Evolutionary conservation across 1,140 invertebrate species (phyloP), one percentile per base, ranked within the genome.

Genomic region (Lepidurus couesii): DNA sequence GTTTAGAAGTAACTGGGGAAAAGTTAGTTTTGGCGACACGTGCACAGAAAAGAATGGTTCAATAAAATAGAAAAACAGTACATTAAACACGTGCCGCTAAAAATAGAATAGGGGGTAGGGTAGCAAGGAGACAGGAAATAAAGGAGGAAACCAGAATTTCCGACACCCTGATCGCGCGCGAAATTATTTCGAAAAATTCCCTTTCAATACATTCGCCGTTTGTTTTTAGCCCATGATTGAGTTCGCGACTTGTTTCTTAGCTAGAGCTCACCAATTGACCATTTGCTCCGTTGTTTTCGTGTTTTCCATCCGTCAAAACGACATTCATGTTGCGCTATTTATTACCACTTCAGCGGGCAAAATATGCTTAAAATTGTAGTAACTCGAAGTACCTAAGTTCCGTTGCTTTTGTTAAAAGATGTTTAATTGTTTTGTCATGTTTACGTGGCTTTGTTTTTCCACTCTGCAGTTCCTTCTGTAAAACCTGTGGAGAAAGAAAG

Each of bases 401-500:
- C 21, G 6, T 65, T 65, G 13, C 7, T 0, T 65, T 65, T 21
- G 7, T 65, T 21, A 4, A 65, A 21, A 65, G 21, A 65, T 65
- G 53, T 9, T 65, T 65, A n/a, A 65, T 65, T 65, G 53, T 34
- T 34, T 34, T 34, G 34, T 34, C 53, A 13, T n/a, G 53, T 65
- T 65, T 65, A 65, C 53, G 53, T 65, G 53, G 53, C 21, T 65
- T 13, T 65, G 53, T 34, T 65, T 65, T 65, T 65, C 53, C 53
- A 16, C 21, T 65, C 53, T n/a, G 8, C 53, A 21, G 53, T 16
- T 21, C n/a, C 13, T 7, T 65, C 21, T 65, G 13, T 65, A 65
- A 65, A 65, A 65, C 53, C 53, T 65, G 53, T 65, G 53, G 53
- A 65, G 34, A 65, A 65, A 65, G 53, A 65, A n/a, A n/a, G n/a